Conservation (phyloP, 2,113 vertebrate genomes). For the Aptenodytes forsteri region DNA sequence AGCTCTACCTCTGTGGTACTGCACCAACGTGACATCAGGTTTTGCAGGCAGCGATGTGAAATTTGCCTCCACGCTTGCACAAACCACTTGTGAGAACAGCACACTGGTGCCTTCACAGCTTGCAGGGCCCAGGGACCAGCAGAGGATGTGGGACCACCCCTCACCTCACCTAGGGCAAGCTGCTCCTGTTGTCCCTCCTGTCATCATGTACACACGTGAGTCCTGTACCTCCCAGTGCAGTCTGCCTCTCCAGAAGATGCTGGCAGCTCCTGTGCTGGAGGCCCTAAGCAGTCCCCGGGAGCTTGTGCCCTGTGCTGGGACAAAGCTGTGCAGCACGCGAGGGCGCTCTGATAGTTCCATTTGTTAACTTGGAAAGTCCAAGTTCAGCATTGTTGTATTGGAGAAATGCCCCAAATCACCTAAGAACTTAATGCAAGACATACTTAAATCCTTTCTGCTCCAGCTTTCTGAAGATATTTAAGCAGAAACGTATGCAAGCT, state of each 20-base stretch:
- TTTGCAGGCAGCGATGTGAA: neutral
- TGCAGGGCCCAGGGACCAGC: neutral
- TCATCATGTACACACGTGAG: fast-evolving
- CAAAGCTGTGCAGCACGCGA: neutral
- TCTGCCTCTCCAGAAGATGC: neutral
- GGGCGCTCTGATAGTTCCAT: neutral
- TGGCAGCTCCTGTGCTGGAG: neutral
- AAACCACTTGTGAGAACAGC: neutral
- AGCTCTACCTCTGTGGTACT: neutral
- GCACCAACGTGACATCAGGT: neutral
- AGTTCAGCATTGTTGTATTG: neutral
- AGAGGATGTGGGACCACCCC: neutral
- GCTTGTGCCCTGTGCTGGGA: neutral
- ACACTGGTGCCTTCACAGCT: neutral
- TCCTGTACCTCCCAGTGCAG: neutral
- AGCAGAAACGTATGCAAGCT: neutral
- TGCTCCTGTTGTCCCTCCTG: neutral
- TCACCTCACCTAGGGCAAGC: neutral
- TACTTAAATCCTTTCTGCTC: neutral
- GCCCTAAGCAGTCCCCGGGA: neutral
- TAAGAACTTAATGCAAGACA: neutral
- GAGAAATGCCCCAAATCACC: neutral
- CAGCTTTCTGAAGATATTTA: neutral
- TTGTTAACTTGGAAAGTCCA: neutral
- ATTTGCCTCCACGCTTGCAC: neutral